A percentile compares a stretch with the other conserved stretches of the same genome.
These are phyloP conservation scores for Agrilus cyanescens DNA, from an alignment of 2,888 invertebrate species.

Conservation along the genomic window DNA sequence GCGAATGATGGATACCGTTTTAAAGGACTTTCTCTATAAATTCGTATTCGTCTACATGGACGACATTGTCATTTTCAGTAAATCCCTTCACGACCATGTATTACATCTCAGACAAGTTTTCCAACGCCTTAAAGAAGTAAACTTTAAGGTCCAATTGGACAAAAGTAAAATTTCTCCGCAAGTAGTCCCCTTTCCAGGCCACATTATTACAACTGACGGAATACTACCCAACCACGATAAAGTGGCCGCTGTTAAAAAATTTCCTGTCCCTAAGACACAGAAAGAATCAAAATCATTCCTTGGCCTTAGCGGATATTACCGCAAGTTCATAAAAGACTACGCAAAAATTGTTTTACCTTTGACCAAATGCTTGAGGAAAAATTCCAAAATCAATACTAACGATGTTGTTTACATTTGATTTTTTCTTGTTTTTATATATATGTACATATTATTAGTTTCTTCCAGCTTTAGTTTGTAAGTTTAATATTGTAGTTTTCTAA, in stretches of 20 bases:
- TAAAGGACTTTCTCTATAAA: conserved; percentile 16
- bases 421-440: too few species aligned
- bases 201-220: conserved; percentile 18
- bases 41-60: conserved; percentile 20
- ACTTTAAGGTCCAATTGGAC: conserved; percentile 18
- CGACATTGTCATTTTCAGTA: conserved; percentile 22
- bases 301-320: conserved; percentile 11
- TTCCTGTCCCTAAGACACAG: conserved; percentile 8
- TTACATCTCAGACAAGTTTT: conserved; percentile 15
- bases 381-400: conserved; percentile 4
- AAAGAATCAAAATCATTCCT: conserved; percentile 12
- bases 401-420: too few species aligned
- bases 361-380: conserved; percentile 10
- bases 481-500: too few species aligned
- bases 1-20: conserved; percentile 18
- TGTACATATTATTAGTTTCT: too few species aligned
- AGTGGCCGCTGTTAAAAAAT: conserved; percentile 6
- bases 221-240: conserved; percentile 13
- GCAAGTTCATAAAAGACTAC: conserved; percentile 9
- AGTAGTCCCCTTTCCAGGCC: conserved; percentile 27
- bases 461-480: too few species aligned
- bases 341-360: conserved; percentile 9
- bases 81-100: conserved; percentile 17
- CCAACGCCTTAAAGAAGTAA: conserved; percentile 12
- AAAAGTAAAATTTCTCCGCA: conserved; percentile 20